phyloP scores from a whole-genome alignment of 2,797 vertebrate species.

The Acomys russatus region DNA sequence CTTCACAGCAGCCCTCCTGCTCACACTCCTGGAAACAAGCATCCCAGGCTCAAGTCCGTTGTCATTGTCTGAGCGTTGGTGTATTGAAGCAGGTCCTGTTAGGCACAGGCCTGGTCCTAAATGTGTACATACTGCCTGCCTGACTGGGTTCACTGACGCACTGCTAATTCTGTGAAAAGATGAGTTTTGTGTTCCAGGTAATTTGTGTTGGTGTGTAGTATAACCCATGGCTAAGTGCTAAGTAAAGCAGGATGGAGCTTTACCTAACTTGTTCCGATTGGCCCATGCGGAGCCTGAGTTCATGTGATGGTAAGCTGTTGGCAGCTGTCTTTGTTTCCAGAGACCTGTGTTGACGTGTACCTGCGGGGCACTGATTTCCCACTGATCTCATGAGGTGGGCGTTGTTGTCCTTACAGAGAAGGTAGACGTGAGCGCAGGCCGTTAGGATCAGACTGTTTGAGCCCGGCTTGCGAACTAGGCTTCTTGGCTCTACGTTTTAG shows the following conservation, averaged over 20 bases:
- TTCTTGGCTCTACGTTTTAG: not conserved
- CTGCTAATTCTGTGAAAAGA: conserved; percentile 26
- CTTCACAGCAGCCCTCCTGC: conserved; percentile 88
- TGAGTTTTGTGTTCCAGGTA: conserved; percentile 1
- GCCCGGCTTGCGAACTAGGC: not conserved
- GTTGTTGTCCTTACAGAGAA: not conserved
- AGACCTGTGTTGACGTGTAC: conserved; percentile 14
- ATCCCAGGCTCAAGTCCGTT: not conserved
- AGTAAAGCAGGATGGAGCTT: not conserved
- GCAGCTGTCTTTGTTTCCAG: conserved; percentile 53
- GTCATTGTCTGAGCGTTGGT: not conserved
- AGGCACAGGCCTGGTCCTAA: not conserved
- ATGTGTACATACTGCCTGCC: not conserved
- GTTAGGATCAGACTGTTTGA: not conserved
- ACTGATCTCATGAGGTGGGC: not conserved
- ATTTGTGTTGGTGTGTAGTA: conserved; percentile 1
- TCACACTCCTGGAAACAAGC: conserved; percentile 85
- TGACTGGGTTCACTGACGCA: not conserved
- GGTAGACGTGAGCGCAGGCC: not conserved
- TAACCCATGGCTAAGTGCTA: not conserved
- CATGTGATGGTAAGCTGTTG: conserved; percentile 29
- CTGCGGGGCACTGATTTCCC: conserved; percentile 17
- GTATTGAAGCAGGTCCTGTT: not conserved
- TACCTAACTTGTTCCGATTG: conserved; percentile 49
- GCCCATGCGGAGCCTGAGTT: conserved; percentile 9